phyloP scores from a whole-genome alignment of 2,797 vertebrate genomes.

The Cichlasoma orientale region DNA sequence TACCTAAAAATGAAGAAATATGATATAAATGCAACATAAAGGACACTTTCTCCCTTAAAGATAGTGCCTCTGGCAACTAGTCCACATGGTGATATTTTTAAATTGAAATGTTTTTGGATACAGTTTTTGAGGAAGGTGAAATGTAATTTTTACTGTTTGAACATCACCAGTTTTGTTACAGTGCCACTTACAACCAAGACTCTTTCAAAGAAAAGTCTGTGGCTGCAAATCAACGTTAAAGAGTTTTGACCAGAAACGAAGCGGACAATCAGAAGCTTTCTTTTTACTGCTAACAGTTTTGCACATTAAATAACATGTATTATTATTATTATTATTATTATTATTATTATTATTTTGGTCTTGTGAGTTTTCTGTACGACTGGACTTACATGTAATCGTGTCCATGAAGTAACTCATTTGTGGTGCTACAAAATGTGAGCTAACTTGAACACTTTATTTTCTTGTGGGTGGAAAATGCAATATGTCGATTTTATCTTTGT shows the following conservation, averaged over 20 bases:
- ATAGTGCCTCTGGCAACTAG: conserved; percentile 16
- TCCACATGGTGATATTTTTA: neutral
- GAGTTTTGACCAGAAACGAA: conserved; percentile 1
- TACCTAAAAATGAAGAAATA: conserved; percentile 20
- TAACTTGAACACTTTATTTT: conserved; percentile 67
- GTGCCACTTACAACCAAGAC: neutral
- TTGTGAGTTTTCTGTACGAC: conserved; percentile 18
- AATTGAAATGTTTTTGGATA: neutral
- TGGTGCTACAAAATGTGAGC: conserved; percentile 70
- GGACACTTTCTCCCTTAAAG: conserved; percentile 32
- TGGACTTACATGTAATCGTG: conserved; percentile 29
- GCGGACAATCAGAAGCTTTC: conserved; percentile 46
- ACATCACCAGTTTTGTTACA: neutral
- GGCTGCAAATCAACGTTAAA: neutral
- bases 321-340: neutral
- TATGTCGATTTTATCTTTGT: conserved; percentile 1
- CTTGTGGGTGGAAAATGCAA: conserved; percentile 53
- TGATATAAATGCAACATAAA: conserved; percentile 14
- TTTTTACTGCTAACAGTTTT: conserved; percentile 21
- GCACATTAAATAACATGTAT: conserved; percentile 45
- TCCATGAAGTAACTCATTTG: conserved; percentile 46
- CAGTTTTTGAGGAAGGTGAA: conserved; percentile 4
- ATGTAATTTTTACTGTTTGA: neutral
- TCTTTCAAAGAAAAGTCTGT: neutral
- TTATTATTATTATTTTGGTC: conserved; percentile 1